These are phyloP conservation scores for Condylura cristata DNA, from an alignment of 2,113 vertebrate species.

Conservation along the genomic window DNA sequence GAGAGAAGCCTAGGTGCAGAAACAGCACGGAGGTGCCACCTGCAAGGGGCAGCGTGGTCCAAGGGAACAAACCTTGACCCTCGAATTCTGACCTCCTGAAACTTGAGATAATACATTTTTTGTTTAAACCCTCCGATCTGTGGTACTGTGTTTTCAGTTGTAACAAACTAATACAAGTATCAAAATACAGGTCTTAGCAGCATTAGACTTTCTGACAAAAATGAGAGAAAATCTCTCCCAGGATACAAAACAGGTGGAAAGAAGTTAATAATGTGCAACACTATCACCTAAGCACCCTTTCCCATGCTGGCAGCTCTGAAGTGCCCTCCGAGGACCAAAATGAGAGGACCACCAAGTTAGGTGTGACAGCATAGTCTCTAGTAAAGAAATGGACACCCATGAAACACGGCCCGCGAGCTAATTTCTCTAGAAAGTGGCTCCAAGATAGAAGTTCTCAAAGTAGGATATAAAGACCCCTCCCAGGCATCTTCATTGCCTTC, in stretches of 20 bases:
- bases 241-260: too few species aligned
- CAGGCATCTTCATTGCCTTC: not conserved
- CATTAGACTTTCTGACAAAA: not conserved
- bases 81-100: not conserved
- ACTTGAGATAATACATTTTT: not conserved
- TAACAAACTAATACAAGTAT: not conserved
- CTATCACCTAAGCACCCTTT: too few species aligned
- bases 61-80: not conserved
- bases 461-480: not conserved
- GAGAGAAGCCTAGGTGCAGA: not conserved
- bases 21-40: rapidly evolving
- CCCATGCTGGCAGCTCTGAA: rapidly evolving
- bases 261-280: not conserved
- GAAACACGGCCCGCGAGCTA: not conserved
- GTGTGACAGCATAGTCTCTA: too few species aligned
- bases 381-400: not conserved
- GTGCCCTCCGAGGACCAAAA: not conserved
- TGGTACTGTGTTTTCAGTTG: not conserved
- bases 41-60: too few species aligned
- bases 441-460: not conserved
- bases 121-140: not conserved
- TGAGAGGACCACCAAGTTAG: not conserved
- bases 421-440: not conserved
- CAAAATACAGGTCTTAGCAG: not conserved
- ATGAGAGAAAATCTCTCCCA: not conserved